Conservation (phyloP, 2,888 invertebrate species). For the Anodontia alba region DNA sequence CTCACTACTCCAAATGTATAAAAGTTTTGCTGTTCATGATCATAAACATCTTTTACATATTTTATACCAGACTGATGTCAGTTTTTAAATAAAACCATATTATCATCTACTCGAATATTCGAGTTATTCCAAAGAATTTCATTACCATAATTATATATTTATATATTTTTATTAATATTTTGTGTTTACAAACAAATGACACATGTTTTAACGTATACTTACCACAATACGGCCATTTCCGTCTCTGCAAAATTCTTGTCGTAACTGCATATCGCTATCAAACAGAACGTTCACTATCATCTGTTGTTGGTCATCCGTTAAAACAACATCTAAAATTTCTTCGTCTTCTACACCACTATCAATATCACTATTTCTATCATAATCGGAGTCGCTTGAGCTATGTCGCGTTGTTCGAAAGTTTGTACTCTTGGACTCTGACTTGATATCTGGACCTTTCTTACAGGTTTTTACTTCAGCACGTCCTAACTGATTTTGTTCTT, state of each 20-base stretch:
- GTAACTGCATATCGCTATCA: conserved; percentile 55
- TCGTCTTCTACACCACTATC: conserved; percentile 59
- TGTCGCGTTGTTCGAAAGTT: too few relatives aligned
- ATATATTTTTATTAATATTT: too few relatives aligned
- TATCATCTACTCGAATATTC: too few relatives aligned
- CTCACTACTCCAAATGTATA: too few relatives aligned
- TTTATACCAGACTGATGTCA: too few relatives aligned
- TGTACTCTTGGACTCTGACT: too few relatives aligned
- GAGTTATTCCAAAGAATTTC: too few relatives aligned
- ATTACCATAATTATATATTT: too few relatives aligned
- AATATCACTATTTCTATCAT: conserved; percentile 43
- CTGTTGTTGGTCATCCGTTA: conserved; percentile 49
- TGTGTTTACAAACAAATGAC: too few relatives aligned
- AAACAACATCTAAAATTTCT: conserved; percentile 48
- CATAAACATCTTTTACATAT: too few relatives aligned
- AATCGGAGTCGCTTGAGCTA: conserved; percentile 42
- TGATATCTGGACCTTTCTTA: background rate
- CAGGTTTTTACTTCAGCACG: background rate
- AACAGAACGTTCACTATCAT: conserved; percentile 52
- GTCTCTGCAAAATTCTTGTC: conserved; percentile 59
- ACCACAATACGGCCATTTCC: conserved; percentile 64
- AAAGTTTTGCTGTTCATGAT: too few relatives aligned
- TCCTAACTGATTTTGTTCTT: background rate
- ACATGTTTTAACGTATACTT: conserved; percentile 33
- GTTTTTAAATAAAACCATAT: too few relatives aligned